A percentile compares a stretch with the other conserved stretches of the same genome.
phyloP scores from a whole-genome alignment of 2,888 invertebrate species.

The Synanthedon tipuliformis region DNA sequence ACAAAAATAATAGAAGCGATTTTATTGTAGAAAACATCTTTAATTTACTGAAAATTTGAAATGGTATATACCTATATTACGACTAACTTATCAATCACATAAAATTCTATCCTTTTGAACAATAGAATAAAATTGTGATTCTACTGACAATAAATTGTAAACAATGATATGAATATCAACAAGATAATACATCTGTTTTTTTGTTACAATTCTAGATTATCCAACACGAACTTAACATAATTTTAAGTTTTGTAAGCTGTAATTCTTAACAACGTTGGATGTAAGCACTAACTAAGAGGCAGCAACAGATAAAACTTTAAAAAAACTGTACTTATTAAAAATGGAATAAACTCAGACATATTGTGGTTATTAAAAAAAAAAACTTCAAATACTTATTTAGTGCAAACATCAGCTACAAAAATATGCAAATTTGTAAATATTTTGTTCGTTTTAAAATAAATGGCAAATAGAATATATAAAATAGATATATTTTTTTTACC shows the following conservation, averaged over 20 bases:
- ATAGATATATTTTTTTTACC: too few relatives aligned
- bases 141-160: constrained; percentile 10
- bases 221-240: constrained; percentile 27
- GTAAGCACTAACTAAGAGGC: constrained; percentile 18
- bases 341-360: too few relatives aligned
- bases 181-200: constrained; percentile 16
- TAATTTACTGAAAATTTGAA: constrained; percentile 20
- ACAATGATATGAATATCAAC: constrained; percentile 24
- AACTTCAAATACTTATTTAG: not conserved
- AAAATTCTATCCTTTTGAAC: constrained; percentile 12
- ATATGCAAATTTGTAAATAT: too few relatives aligned
- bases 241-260: constrained; percentile 25
- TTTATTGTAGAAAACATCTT: constrained; percentile 26
- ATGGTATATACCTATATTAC: constrained; percentile 16
- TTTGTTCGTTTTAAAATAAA: too few relatives aligned
- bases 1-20: constrained; percentile 21
- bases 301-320: constrained; percentile 7
- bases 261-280: constrained; percentile 29
- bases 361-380: too few relatives aligned
- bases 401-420: not conserved
- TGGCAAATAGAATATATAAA: too few relatives aligned
- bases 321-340: too few relatives aligned
- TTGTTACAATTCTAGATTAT: constrained; percentile 13
- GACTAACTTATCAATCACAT: constrained; percentile 15
- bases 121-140: constrained; percentile 19